These are phyloP conservation scores for Pyralis farinalis DNA, from an alignment of 2,888 invertebrate species.

Conservation along the genomic window DNA sequence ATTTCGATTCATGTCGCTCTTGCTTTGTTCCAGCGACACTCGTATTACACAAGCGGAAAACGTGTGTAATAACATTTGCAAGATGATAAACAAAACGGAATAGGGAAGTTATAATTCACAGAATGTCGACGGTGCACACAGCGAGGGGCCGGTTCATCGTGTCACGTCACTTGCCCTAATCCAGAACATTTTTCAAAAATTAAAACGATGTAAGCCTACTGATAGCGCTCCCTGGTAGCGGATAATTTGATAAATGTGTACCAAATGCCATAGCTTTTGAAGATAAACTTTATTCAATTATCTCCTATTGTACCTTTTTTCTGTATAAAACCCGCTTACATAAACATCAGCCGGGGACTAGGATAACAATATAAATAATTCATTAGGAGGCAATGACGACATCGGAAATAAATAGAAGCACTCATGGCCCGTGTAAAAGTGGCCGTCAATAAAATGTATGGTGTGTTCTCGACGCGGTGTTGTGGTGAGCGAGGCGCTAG, in stretches of 20 bases:
- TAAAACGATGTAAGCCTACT: conserved; percentile 19
- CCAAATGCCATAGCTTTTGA: background rate
- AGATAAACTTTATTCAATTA: conserved; percentile 4
- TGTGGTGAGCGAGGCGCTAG: conserved; percentile 34
- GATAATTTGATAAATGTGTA: conserved; percentile 9
- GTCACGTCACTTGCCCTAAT: conserved; percentile 33
- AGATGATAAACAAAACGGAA: conserved; percentile 63
- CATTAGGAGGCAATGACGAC: conserved; percentile 50
- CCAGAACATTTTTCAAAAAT: conserved; percentile 48
- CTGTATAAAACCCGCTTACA: conserved; percentile 29
- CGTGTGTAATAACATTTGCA: conserved; percentile 57
- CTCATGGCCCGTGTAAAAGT: conserved; percentile 33
- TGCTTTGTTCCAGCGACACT: too few species aligned
- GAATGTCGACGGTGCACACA: conserved; percentile 29
- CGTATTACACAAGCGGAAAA: conserved; percentile 54
- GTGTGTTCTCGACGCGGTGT: conserved; percentile 42
- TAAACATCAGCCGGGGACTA: conserved; percentile 41
- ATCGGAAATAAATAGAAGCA: conserved; percentile 43
- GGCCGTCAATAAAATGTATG: conserved; percentile 52
- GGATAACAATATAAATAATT: conserved; percentile 57
- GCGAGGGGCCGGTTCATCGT: conserved; percentile 36
- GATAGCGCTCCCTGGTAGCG: conserved; percentile 5
- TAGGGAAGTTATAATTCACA: conserved; percentile 57
- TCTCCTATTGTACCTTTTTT: conserved; percentile 7
- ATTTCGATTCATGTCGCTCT: too few species aligned